These are phyloP conservation scores for Harpalus rubripes DNA, from an alignment of 2,888 invertebrate genomes.

Conservation along the genomic window DNA sequence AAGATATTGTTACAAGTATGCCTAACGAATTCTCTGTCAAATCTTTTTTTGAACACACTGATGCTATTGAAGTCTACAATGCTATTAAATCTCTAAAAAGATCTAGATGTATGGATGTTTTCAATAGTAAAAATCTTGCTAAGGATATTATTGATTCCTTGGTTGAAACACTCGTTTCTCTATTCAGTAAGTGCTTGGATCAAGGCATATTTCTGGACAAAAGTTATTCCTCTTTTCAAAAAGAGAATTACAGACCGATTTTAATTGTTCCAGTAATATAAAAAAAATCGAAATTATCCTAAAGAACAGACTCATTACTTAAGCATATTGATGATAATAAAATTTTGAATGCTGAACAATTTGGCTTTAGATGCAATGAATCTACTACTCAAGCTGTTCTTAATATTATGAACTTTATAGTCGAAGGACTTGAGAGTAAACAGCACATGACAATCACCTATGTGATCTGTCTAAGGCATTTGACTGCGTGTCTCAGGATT, in stretches of 20 bases:
- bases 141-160: slow-evolving; percentile 7
- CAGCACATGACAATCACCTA: too few species aligned
- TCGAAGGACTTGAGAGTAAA: neutral
- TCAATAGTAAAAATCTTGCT: neutral
- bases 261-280: neutral
- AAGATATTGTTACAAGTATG: neutral
- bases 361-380: neutral
- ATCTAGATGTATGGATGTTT: neutral
- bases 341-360: neutral
- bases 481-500: neutral
- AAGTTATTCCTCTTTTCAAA: slow-evolving; percentile 14
- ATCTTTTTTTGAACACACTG: neutral
- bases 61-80: neutral
- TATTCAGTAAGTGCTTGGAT: neutral
- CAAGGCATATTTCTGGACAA: neutral
- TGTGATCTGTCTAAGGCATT: too few species aligned
- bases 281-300: neutral
- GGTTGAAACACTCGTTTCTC: neutral
- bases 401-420: neutral
- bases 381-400: slow-evolving; percentile 17
- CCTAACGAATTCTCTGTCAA: neutral
- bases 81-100: neutral
- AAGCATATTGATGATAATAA: neutral
- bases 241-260: slow-evolving; percentile 17
- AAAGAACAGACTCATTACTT: neutral